Conservation (phyloP, 1,140 invertebrate species). For the Gerris buenoi region DNA sequence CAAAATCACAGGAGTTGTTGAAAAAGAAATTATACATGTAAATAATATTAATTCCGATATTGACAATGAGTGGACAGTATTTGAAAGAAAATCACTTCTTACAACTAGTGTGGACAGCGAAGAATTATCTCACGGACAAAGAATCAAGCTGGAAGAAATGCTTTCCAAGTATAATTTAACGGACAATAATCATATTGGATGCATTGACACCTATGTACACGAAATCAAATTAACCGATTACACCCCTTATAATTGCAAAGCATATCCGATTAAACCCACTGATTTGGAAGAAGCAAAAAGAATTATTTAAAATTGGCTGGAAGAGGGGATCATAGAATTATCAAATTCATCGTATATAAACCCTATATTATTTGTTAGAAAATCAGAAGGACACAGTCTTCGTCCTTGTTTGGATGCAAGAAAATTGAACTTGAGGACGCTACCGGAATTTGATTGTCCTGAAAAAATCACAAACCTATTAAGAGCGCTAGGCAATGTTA, state of each 20-base stretch:
- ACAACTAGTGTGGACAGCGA: background rate
- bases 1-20: background rate
- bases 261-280: background rate
- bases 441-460: background rate
- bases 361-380: background rate
- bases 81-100: background rate
- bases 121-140: background rate
- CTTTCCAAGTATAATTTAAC: background rate
- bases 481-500: background rate
- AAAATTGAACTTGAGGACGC: background rate
- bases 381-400: background rate
- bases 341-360: background rate
- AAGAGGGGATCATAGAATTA: background rate
- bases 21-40: background rate
- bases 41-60: background rate
- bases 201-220: background rate
- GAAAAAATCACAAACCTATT: background rate
- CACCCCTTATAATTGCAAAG: background rate
- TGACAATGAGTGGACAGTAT: background rate
- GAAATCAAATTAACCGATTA: background rate
- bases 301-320: background rate
- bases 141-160: background rate
- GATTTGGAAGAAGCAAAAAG: background rate
- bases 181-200: background rate
- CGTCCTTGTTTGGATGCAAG: background rate